Evolutionary conservation across 2,888 invertebrate species (phyloP), one percentile per base, ranked within the genome.

Genomic region (Andrena flavipes): DNA sequence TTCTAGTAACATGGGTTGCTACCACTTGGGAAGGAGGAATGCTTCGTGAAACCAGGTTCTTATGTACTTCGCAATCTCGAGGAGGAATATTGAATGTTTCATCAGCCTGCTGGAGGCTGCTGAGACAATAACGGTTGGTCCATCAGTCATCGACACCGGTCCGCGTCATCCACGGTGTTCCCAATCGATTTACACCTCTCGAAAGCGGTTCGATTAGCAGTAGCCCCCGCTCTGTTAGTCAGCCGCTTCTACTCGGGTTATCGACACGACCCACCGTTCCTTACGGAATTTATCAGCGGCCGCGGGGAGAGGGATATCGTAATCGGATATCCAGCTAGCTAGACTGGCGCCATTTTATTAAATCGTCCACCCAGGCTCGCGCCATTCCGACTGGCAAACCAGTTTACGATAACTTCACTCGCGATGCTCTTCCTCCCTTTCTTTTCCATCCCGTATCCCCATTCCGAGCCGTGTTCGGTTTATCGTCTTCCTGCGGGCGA

Each of bases 321-420:
- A 90, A 91, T 90, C 90, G 89, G 88, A 87, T 80, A 84, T 85
- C 73, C 80, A 79, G 71, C 73, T 79, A 73, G 80, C 71, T 42
- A 42, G 81, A 70, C 73, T 75, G 88, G 88, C 84, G 89, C 85
- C 82, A 85, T 89, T 88, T 90, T 89, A 89, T 89, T 89, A 89
- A 90, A 90, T 89, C 88, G 85, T 82, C 73, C 76, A 77, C 80
- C 79, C 77, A 80, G 56, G 59, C 64, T 73, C 78, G 86, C 78
- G 81, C 77, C 73, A 79, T 82, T 35, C 79, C 83, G 67, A 69
- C 82, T 74, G 73, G 70, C 69, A 90, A 92, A 92, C 92, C 90
- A 91, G 92, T 92, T 92, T 90, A 79, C 91, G 88, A 90, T 91
- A 90, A 89, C 86, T 87, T 86, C 80, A 88, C 88, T 85, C 68